Evolutionary conservation across 2,113 vertebrate genomes (phyloP), one percentile per base, ranked within the genome.

Genomic region (Rhinogobius similis): DNA sequence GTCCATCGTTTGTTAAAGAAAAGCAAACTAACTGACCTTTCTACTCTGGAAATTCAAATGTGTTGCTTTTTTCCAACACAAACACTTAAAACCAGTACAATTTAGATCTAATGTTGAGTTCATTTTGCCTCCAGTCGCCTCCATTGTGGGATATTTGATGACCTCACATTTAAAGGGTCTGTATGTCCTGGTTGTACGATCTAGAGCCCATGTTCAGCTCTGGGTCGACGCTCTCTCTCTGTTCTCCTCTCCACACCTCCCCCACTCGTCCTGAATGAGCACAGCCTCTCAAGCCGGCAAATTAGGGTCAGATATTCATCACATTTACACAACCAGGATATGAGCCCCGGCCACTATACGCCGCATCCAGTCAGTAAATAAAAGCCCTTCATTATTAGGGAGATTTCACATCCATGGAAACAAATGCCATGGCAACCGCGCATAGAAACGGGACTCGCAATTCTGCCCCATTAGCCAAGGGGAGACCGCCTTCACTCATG

Each of bases 221-320:
- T 36, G 9, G 27, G 53, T 4, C 1, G 4, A 36, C 63, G 0
- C 50, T 58, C 73, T 58, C 23, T 10, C 50, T 29, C 55, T 21
- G 43, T 63, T 70, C 48, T 72, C 62, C 63, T 64, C 75, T 78
- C 59, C 62, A 43, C 70, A 70, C 76, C 73, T 72, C 72, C 79
- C 75, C 67, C 59, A 44, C 62, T 58, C 72, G 50, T 65, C 78
- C 63, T 81, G 73, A 85, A 82, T 71, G 71, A 83, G 78, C 62
- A 75, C 68, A 62, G 75, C 36, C 0, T 66, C 66, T 69, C 66
- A 5, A 36, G 32, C 16, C 48, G 39, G 84, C 70, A 89, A 85
- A 91, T 89, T 82, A 86, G 73, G 76, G 81, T 87, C 81, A 85
- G 62, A 68, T 69, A 79, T 85, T 81, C 79, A 77, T 75, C 39